A percentile compares a stretch with the other conserved stretches of the same genome.
These are phyloP conservation scores for Rhinichthys klamathensis DNA, from an alignment of 2,113 vertebrate species.

Conservation along the genomic window DNA sequence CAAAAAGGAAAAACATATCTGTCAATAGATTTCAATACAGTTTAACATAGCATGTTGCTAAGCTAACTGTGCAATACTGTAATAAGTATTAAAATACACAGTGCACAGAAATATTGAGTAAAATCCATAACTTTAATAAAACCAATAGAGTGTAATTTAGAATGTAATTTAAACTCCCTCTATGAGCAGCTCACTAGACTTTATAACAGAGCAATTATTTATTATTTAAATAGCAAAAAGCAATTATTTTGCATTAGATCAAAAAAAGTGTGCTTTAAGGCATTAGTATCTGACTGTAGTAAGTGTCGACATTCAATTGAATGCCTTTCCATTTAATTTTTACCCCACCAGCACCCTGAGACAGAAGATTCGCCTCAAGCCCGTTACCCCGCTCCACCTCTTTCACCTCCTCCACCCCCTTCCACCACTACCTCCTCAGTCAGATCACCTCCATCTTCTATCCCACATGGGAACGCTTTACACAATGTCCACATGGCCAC, in stretches of 20 bases:
- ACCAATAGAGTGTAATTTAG: too few species aligned
- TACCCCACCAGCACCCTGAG: conserved; percentile 68
- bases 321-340: neutral
- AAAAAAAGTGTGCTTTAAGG: neutral
- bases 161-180: neutral
- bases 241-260: neutral
- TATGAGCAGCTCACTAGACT: neutral
- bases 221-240: too few species aligned
- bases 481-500: conserved; percentile 68
- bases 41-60: neutral
- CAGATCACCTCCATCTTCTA: conserved; percentile 35
- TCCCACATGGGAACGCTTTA: conserved; percentile 48
- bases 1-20: too few species aligned
- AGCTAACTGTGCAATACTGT: neutral
- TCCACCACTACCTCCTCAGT: conserved; percentile 7
- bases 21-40: too few species aligned
- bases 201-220: neutral
- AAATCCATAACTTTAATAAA: too few species aligned
- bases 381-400: conserved; percentile 59
- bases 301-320: neutral
- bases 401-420: conserved; percentile 51
- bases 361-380: conserved; percentile 70
- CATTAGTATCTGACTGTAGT: neutral
- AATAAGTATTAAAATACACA: neutral
- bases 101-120: too few species aligned